Percentiles rank a stretch among this genome's conserved stretches.
Evolutionary conservation across 2,797 vertebrate species (phyloP).

Genomic region (Holocentrus rufus): DNA sequence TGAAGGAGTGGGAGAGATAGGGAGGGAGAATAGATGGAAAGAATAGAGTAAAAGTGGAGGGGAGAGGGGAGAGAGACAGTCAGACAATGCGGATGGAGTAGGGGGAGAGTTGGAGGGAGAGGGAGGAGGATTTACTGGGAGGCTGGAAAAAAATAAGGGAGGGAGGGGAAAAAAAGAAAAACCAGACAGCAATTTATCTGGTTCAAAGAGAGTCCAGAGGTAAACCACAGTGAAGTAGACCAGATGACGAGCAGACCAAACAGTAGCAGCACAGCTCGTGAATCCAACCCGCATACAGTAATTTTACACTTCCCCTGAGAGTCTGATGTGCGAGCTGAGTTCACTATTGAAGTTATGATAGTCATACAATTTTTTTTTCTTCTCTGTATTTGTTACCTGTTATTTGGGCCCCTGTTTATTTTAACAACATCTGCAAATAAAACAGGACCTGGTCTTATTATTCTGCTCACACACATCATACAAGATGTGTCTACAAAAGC

Average conservation of each 20-base stretch:
- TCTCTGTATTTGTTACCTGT: conserved; percentile 27
- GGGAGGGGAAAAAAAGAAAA: conserved; percentile 4
- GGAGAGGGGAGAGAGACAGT: conserved; percentile 2
- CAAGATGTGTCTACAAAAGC: conserved; percentile 20
- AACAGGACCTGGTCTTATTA: conserved; percentile 41
- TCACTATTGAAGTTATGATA: conserved; percentile 40
- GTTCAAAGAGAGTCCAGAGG: conserved; percentile 70
- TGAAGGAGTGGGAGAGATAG: conserved; percentile 16
- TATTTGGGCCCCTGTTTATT: not conserved
- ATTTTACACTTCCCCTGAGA: conserved; percentile 44
- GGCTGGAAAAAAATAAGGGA: not conserved
- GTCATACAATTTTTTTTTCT: conserved; percentile 27
- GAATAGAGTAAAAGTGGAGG: not conserved
- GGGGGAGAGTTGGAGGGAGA: not conserved
- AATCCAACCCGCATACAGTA: conserved; percentile 42
- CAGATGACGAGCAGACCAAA: conserved; percentile 32
- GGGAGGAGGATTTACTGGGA: not conserved
- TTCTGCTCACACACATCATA: conserved; percentile 51
- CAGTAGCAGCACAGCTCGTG: conserved; percentile 19
- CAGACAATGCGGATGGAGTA: conserved; percentile 2
- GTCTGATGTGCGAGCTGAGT: conserved; percentile 26
- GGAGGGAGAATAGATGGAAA: conserved; percentile 6
- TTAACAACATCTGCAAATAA: conserved; percentile 33
- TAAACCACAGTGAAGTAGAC: conserved; percentile 49
- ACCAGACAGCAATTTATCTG: conserved; percentile 20